Base-by-base conservation (phyloP, 2,888 invertebrate species). In the Apotomis turbidana region DNA sequence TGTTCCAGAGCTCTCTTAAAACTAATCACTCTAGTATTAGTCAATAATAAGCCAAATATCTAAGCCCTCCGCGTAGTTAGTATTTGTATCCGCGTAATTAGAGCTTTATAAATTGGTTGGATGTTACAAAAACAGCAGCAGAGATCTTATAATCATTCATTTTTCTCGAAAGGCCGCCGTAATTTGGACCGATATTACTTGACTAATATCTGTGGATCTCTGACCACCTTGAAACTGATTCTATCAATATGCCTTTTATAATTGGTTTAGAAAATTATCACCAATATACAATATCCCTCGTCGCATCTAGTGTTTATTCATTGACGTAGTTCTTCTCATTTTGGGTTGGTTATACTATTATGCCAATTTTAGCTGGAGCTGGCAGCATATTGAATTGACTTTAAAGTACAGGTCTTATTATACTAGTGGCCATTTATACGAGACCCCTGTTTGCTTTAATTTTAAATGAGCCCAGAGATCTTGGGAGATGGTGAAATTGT, bases 401-500 rank as follows among this genome's bases (percentile, higher is more conserved):
- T 58, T 12, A 38, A 36, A 58, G 6, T 38, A 58, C 5, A 58
- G 38, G 58, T n/a, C 38, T 58, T n/a, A 12, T 3, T 58, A 58
- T 58, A 58, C 58, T 38, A 6, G 13, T 15, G 54, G 5, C 59
- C 52, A 59, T 38, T 59, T 44, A 38, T 12, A 13, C n/a, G 3
- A 57, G 49, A 62, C 6, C 49, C 36, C 5, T 15, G 10, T 12
- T 5, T 8, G 5, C 6, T 51, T 51, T 51, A 44, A 41, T 5
- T 12, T 41, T 51, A 41, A 38, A 58, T 41, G 15, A 51, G 13
- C 13, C 12, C 13, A 41, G n/a, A 12, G 63, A 9, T 41, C 57
- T 15, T 10, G 9, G n/a, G 15, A 27, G 59, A 10, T n/a, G 15
- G 15, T 49, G 41, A 44, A 68, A 63, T 63, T 63, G 27, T 41